phyloP scores from a whole-genome alignment of 2,888 invertebrate species.

The Dolomedes plantarius region DNA sequence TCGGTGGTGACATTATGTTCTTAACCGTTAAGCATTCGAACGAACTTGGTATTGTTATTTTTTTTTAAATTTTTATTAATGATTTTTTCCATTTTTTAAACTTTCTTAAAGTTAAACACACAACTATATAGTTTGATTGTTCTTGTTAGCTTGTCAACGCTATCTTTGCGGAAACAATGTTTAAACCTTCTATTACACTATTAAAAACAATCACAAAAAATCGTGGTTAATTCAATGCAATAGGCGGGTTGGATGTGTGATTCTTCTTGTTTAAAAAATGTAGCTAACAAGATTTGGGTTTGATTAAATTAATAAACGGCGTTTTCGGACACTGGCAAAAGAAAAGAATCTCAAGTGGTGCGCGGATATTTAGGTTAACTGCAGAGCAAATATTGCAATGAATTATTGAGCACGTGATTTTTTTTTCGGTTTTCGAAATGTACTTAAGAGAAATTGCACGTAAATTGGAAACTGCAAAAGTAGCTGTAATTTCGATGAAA shows the following conservation, averaged over 20 bases:
- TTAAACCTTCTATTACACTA: constrained; percentile 40
- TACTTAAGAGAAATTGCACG: too few relatives aligned
- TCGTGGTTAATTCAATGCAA: constrained; percentile 44
- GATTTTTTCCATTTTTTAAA: constrained; percentile 49
- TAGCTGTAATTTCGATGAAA: too few relatives aligned
- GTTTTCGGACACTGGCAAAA: constrained; percentile 43
- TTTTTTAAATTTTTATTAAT: constrained; percentile 25
- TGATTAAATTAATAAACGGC: constrained; percentile 53
- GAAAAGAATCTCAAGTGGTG: background rate
- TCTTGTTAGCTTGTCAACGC: constrained; percentile 68
- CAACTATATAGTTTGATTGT: constrained; percentile 69
- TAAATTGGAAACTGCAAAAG: background rate
- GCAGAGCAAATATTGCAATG: too few relatives aligned
- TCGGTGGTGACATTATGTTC: constrained; percentile 70
- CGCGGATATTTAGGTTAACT: too few relatives aligned
- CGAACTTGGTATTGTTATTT: constrained; percentile 46
- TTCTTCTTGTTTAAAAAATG: constrained; percentile 40
- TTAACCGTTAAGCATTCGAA: constrained; percentile 70
- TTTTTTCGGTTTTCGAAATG: too few relatives aligned
- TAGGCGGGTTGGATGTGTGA: constrained; percentile 54
- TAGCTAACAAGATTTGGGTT: constrained; percentile 65
- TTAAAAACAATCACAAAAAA: constrained; percentile 48
- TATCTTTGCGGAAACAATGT: constrained; percentile 41
- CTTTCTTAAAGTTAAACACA: constrained; percentile 65
- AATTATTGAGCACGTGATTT: too few relatives aligned